Evolutionary conservation across 1,140 invertebrate genomes (phyloP).

Genomic region (Euura lappo): DNA sequence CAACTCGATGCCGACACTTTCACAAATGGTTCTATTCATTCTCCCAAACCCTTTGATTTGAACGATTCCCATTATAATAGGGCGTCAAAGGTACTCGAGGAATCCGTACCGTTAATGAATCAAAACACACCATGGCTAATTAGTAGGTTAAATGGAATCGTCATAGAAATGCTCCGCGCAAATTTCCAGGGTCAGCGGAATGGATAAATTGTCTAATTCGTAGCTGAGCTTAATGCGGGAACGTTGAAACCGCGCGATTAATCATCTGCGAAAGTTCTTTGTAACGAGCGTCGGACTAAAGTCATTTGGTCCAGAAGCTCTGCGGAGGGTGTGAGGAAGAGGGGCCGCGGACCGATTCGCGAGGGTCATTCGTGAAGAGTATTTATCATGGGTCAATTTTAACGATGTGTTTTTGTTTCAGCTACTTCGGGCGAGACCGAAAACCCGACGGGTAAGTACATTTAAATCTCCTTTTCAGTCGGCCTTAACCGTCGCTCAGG

Average conservation of each 20-base stretch:
- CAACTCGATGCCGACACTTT: too few species aligned
- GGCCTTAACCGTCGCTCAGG: background rate
- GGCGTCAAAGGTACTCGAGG: too few species aligned
- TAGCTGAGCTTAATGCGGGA: background rate
- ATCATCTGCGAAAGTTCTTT: background rate
- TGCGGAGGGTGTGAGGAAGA: background rate
- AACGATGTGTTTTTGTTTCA: conserved; percentile 3
- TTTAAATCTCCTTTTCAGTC: conserved; percentile 4
- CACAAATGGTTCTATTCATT: too few species aligned
- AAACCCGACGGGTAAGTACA: background rate
- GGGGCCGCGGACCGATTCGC: too few species aligned
- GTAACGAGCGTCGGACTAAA: background rate
- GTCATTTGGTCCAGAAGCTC: background rate
- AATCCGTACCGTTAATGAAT: too few species aligned
- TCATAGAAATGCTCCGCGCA: too few species aligned
- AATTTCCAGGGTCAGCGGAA: too few species aligned
- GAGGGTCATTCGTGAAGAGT: background rate
- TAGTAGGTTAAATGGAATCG: too few species aligned
- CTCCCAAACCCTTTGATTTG: too few species aligned
- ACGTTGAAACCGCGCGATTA: background rate
- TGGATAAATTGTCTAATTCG: background rate
- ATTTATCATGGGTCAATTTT: conserved; percentile 1
- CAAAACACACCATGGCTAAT: too few species aligned
- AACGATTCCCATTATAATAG: too few species aligned
- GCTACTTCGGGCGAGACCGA: conserved; percentile 4